Evolutionary conservation across 2,797 vertebrate species (phyloP).

Genomic region (Bradypodion ventrale): DNA sequence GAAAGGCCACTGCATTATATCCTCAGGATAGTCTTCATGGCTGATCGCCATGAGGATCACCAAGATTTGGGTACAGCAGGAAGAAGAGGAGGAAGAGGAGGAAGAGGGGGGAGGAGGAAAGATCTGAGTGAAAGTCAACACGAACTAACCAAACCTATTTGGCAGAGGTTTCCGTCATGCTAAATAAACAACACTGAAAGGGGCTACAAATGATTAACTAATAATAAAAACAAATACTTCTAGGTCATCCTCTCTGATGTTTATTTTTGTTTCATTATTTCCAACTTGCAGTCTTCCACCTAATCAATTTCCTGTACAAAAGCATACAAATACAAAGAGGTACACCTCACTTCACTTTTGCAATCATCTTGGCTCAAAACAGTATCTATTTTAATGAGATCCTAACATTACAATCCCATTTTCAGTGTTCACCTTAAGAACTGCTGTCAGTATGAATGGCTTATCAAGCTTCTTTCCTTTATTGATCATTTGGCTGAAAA

Average conservation of each 20-base stretch:
- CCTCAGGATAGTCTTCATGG: too few species aligned
- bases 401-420: constrained; percentile 26
- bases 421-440: constrained; percentile 25
- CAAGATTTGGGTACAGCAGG: too few species aligned
- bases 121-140: neutral
- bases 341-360: constrained; percentile 44
- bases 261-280: constrained; percentile 56
- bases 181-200: neutral
- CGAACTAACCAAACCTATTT: neutral
- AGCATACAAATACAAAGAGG: neutral
- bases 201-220: neutral
- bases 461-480: constrained; percentile 58
- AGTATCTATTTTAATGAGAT: constrained; percentile 31
- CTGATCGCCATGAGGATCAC: too few species aligned
- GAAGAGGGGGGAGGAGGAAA: too few species aligned
- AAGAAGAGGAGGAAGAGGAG: too few species aligned
- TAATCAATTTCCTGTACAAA: constrained; percentile 43
- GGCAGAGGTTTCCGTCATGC: neutral
- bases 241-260: constrained; percentile 21
- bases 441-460: constrained; percentile 16
- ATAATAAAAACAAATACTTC: constrained; percentile 5
- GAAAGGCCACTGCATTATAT: too few species aligned
- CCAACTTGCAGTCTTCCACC: constrained; percentile 45
- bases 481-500: constrained; percentile 52
- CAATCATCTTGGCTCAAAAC: constrained; percentile 32